These are phyloP conservation scores for Habropoda laboriosa DNA, from an alignment of 1,140 invertebrate species.

Conservation along the genomic window DNA sequence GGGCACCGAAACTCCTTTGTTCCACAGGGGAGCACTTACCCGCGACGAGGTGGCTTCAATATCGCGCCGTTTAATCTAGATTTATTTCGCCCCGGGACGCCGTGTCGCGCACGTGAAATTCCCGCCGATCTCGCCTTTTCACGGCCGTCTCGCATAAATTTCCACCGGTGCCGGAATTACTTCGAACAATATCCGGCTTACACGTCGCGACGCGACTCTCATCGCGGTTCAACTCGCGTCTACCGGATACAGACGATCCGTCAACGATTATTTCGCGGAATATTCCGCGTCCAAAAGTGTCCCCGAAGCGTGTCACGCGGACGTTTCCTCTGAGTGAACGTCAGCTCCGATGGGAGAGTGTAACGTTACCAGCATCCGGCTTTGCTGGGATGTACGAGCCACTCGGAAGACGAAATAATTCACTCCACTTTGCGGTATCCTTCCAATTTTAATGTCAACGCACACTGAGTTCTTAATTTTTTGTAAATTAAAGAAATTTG, in stretches of 20 bases:
- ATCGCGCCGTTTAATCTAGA: constrained; percentile 27
- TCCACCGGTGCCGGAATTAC: neutral
- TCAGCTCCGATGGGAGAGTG: neutral
- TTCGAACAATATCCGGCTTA: neutral
- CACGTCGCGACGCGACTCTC: neutral
- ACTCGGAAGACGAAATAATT: no score
- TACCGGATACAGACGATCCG: neutral
- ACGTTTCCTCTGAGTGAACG: neutral
- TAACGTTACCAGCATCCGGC: no score
- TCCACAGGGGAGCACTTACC: neutral
- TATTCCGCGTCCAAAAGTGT: no score
- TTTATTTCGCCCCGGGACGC: constrained; percentile 1
- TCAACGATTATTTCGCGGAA: neutral
- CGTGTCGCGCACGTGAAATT: neutral
- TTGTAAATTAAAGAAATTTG: no score
- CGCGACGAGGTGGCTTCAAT: neutral
- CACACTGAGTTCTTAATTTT: no score
- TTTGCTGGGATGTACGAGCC: no score
- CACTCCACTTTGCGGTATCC: no score
- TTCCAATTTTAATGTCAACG: no score
- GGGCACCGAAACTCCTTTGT: neutral
- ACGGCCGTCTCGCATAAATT: neutral
- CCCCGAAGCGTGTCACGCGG: neutral
- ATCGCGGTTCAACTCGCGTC: neutral
- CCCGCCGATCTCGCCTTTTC: neutral